Conservation (phyloP, 1,140 invertebrate genomes). For the Drosophila orosa region DNA sequence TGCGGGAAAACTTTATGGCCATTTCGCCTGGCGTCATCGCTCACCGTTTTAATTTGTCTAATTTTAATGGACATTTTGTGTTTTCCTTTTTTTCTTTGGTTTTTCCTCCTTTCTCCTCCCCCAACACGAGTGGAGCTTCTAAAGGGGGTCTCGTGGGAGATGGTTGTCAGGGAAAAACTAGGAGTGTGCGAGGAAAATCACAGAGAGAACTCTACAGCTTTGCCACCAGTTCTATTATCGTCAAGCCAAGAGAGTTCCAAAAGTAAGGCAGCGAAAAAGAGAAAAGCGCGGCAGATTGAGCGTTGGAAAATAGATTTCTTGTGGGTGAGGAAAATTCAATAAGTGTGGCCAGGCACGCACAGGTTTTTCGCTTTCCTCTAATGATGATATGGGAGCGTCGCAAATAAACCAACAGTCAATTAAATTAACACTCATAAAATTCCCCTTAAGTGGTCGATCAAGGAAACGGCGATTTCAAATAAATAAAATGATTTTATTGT, state of each 20-base stretch:
- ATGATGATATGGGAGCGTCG: background rate
- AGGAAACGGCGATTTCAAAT: constrained; percentile 7
- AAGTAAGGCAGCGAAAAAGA: constrained; percentile 42
- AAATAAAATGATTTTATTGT: constrained; percentile 34
- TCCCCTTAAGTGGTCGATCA: constrained; percentile 6
- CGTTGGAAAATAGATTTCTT: constrained; percentile 32
- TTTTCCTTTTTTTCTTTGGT: constrained; percentile 27
- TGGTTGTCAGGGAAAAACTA: constrained; percentile 6
- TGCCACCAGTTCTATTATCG: constrained; percentile 35
- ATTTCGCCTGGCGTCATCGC: constrained; percentile 59
- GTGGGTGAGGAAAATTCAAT: constrained; percentile 15
- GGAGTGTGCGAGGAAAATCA: constrained; percentile 25
- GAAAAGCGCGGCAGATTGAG: constrained; percentile 5
- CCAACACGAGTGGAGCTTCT: constrained; percentile 16
- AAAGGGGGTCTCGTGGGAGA: background rate
- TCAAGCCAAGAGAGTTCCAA: constrained; percentile 60
- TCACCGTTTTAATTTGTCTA: constrained; percentile 67
- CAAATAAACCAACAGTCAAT: constrained; percentile 12
- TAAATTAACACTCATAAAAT: constrained; percentile 13
- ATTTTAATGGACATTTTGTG: constrained; percentile 73
- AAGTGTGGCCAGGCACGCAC: constrained; percentile 55
- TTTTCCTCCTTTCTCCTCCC: background rate
- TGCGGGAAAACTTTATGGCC: constrained; percentile 48
- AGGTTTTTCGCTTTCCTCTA: constrained; percentile 17
- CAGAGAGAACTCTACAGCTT: constrained; percentile 28